phyloP scores from a whole-genome alignment of 2,888 invertebrate species.

The Lymantria dispar region DNA sequence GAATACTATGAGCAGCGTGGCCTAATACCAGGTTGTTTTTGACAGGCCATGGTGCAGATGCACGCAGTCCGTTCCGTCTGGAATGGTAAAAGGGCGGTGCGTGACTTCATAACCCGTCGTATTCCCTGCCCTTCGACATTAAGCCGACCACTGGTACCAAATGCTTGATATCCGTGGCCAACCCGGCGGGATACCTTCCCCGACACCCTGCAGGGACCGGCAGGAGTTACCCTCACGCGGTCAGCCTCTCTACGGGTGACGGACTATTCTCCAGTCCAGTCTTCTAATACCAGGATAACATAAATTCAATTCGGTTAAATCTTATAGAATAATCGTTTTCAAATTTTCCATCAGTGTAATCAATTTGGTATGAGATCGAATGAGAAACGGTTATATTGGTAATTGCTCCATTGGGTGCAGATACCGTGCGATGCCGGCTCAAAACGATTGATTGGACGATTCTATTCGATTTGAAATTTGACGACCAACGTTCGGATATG shows the following conservation, averaged over 20 bases:
- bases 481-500: conserved; percentile 23
- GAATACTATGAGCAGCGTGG: too few relatives aligned
- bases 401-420: conserved; percentile 22
- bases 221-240: neutral
- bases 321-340: conserved; percentile 25
- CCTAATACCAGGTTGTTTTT: too few relatives aligned
- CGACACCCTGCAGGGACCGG: too few relatives aligned
- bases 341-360: conserved; percentile 37
- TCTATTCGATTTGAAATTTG: conserved; percentile 41
- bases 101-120: too few relatives aligned
- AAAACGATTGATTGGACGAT: conserved; percentile 37
- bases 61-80: too few relatives aligned
- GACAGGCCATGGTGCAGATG: too few relatives aligned
- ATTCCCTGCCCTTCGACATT: neutral
- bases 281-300: conserved; percentile 5
- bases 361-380: conserved; percentile 29
- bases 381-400: conserved; percentile 29
- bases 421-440: conserved; percentile 18
- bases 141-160: too few relatives aligned
- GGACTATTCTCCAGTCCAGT: too few relatives aligned
- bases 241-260: too few relatives aligned
- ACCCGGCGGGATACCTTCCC: too few relatives aligned
- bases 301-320: conserved; percentile 20
- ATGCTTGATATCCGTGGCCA: too few relatives aligned
- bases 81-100: too few relatives aligned